Evolutionary conservation across 2,888 invertebrate genomes (phyloP), one percentile per base, ranked within the genome.

Genomic region (Esperia sulphurella): DNA sequence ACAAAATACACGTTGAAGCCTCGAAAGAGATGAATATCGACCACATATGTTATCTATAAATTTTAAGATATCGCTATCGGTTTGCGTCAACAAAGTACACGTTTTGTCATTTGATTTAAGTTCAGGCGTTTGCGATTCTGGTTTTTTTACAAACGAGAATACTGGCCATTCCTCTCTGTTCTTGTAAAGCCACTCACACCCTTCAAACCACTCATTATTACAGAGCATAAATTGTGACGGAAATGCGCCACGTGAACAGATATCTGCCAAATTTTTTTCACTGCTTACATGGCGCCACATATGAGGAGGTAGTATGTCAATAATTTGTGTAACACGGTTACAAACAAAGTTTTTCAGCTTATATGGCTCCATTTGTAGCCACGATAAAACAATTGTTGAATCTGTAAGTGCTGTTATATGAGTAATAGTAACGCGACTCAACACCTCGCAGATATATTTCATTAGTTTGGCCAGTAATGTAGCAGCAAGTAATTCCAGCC

Each of bases 401-500:
- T 42, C 42, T 6, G 30, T n/a, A n/a, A n/a, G n/a, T n/a, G n/a
- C n/a, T n/a, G n/a, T n/a, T n/a, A n/a, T n/a, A n/a, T n/a, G n/a
- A n/a, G n/a, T n/a, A n/a, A n/a, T n/a, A n/a, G n/a, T n/a, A 42
- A 29, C 42, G 30, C 3, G 14, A 33, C 7, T 10, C 10, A 13
- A 43, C 8, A 8, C 8, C 13, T 8, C 35, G 30, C 6, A n/a
- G n/a, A 43, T 35, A 21, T 43, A 12, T 10, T 43, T 43, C 12
- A 43, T 8, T 3, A 43, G 10, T 29, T 8, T 14, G 14, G 1
- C 3, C 10, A 33, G 14, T 33, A 46, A 31, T 13, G 9, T 21
- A n/a, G 46, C 46, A 3, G 28, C 46, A 12, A 8, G 13, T 8
- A 46, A 14, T 13, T 46, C 41, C 35, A 46, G 29, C 29, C 41